Conservation (phyloP, 1,140 invertebrate genomes). For the Aleiodes sp. region DNA sequence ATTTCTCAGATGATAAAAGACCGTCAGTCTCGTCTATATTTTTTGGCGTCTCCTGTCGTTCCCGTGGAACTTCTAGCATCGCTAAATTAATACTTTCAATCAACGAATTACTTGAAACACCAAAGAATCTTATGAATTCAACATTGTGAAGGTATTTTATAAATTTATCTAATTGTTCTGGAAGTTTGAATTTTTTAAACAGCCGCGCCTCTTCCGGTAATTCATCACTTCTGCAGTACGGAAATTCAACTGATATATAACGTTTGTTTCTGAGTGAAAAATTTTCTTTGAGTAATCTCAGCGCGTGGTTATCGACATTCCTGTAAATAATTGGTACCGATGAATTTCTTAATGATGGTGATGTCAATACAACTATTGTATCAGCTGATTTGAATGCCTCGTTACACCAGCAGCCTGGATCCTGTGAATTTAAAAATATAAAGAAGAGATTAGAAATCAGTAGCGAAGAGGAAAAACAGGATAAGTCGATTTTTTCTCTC, state of each 20-base stretch:
- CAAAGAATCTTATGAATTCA: constrained; percentile 44
- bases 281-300: constrained; percentile 55
- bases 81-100: constrained; percentile 53
- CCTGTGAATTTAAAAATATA: constrained; percentile 47
- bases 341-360: constrained; percentile 44
- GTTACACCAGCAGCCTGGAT: constrained; percentile 57
- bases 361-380: constrained; percentile 54
- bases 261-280: constrained; percentile 47
- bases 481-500: no score
- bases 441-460: no score
- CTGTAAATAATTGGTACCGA: constrained; percentile 47
- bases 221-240: constrained; percentile 56
- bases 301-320: constrained; percentile 52
- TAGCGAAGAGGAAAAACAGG: no score
- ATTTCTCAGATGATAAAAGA: background rate
- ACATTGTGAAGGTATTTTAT: constrained; percentile 53
- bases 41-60: constrained; percentile 35
- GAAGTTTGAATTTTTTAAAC: constrained; percentile 53
- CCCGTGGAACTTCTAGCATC: constrained; percentile 39
- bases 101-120: constrained; percentile 46
- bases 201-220: constrained; percentile 56
- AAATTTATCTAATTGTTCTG: constrained; percentile 54
- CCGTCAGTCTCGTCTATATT: constrained; percentile 47
- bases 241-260: constrained; percentile 57
- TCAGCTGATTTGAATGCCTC: constrained; percentile 54